Evolutionary conservation across 1,140 invertebrate genomes (phyloP).

Genomic region (Drepana arcuata): DNA sequence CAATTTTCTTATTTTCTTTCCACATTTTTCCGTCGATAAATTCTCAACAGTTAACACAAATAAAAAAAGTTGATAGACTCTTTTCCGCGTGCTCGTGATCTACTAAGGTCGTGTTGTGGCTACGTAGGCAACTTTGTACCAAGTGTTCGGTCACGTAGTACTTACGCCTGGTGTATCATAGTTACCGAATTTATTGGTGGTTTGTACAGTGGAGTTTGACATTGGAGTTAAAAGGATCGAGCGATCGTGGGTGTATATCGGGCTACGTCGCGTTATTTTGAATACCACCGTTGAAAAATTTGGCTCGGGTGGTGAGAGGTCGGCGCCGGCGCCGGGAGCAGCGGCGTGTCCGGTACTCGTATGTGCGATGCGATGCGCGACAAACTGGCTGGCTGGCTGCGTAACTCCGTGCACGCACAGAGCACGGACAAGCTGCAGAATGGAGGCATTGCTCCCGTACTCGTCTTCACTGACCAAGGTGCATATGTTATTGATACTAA

Average conservation of each 20-base stretch:
- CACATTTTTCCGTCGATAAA: too few species aligned
- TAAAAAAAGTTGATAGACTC: too few species aligned
- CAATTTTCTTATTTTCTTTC: too few species aligned
- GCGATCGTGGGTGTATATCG: slow-evolving; percentile 6
- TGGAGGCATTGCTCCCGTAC: slow-evolving; percentile 34
- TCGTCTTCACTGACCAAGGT: slow-evolving; percentile 21
- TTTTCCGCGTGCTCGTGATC: slow-evolving; percentile 9
- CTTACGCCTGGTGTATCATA: too few species aligned
- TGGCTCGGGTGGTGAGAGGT: slow-evolving; percentile 31
- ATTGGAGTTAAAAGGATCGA: slow-evolving; percentile 14
- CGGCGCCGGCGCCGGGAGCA: slow-evolving; percentile 32
- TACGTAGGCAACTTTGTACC: slow-evolving; percentile 14
- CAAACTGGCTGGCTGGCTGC: slow-evolving; percentile 49
- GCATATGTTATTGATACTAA: too few species aligned
- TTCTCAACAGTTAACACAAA: too few species aligned
- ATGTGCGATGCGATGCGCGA: slow-evolving; percentile 65
- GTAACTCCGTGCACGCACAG: slow-evolving; percentile 41
- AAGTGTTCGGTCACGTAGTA: slow-evolving; percentile 11
- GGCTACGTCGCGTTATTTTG: slow-evolving; percentile 14
- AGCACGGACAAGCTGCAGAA: slow-evolving; percentile 43
- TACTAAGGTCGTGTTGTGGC: slow-evolving; percentile 11
- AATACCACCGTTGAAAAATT: slow-evolving; percentile 18
- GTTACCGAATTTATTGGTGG: background rate
- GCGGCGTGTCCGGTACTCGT: slow-evolving; percentile 22
- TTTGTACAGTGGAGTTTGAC: slow-evolving; percentile 7